phyloP scores from a whole-genome alignment of 2,113 vertebrate species.

The Sebastes schlegelii region DNA sequence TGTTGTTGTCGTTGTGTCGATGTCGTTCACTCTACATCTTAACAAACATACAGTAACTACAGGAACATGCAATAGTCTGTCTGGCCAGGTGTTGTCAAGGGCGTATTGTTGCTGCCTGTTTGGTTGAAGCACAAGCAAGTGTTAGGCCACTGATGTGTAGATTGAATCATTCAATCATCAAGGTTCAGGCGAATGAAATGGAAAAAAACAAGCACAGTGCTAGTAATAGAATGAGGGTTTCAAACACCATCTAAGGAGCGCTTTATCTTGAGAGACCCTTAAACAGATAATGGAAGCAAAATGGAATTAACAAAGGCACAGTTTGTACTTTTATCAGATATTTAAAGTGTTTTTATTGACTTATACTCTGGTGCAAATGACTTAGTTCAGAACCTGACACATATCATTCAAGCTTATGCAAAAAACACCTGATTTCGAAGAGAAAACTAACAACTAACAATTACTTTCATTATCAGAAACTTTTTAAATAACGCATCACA shows the following conservation, averaged over 20 bases:
- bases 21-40: slow-evolving; percentile 6
- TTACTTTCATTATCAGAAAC: not conserved
- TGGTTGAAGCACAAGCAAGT: slow-evolving; percentile 18
- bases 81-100: not conserved
- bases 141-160: slow-evolving; percentile 13
- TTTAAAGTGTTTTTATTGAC: slow-evolving; percentile 20
- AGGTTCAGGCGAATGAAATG: not conserved
- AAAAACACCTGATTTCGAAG: not conserved
- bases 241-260: not conserved
- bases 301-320: slow-evolving; percentile 8
- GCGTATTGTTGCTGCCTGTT: not conserved
- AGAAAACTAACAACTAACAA: not conserved
- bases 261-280: not conserved
- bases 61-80: not conserved
- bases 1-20: not conserved
- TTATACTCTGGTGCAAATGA: not conserved
- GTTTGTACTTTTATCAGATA: slow-evolving; percentile 16
- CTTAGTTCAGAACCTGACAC: slow-evolving; percentile 5
- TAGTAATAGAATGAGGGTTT: not conserved
- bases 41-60: slow-evolving; percentile 3
- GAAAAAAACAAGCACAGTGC: not conserved
- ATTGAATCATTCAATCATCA: slow-evolving; percentile 16
- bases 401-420: not conserved
- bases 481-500: not conserved
- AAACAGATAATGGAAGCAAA: slow-evolving; percentile 5